Percentiles rank a stretch among this genome's conserved stretches.
phyloP scores from a whole-genome alignment of 2,797 vertebrate genomes.

The Oryzias dopingdopingensis region DNA sequence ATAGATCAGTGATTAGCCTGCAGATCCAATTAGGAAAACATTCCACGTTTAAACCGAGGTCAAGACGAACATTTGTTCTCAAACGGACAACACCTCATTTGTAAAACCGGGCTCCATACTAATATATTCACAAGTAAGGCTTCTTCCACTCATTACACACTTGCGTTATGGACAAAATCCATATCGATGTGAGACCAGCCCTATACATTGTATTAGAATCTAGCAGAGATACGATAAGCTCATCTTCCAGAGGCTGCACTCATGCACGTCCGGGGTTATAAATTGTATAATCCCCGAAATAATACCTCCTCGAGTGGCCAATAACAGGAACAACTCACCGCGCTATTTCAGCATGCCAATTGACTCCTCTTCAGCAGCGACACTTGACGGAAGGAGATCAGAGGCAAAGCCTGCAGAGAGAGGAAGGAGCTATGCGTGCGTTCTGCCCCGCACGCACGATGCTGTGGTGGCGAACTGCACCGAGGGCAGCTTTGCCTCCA shows the following conservation, averaged over 20 bases:
- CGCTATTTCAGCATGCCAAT: constrained; percentile 47
- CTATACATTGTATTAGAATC: constrained; percentile 35
- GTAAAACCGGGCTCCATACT: constrained; percentile 4
- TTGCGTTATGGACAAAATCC: neutral
- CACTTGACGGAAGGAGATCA: constrained; percentile 16
- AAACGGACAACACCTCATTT: constrained; percentile 11
- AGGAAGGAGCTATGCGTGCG: neutral
- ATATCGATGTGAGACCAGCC: neutral
- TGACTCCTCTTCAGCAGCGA: constrained; percentile 9
- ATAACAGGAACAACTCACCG: constrained; percentile 54
- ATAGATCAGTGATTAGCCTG: constrained; percentile 55
- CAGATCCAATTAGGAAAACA: constrained; percentile 69
- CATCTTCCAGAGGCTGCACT: constrained; percentile 52
- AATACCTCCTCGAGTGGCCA: constrained; percentile 8
- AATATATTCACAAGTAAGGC: neutral
- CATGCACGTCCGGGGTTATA: constrained; percentile 31
- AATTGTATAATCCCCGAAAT: constrained; percentile 14
- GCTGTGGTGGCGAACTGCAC: constrained; percentile 45
- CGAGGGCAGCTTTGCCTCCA: constrained; percentile 46
- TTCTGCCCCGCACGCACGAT: constrained; percentile 25
- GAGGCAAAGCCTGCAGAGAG: constrained; percentile 36
- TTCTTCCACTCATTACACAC: neutral
- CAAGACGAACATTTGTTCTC: constrained; percentile 38
- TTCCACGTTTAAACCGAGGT: constrained; percentile 60
- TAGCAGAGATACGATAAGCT: constrained; percentile 29